These are phyloP conservation scores for Drosophila sp. DNA, from an alignment of 1,140 invertebrate species.

Conservation along the genomic window DNA sequence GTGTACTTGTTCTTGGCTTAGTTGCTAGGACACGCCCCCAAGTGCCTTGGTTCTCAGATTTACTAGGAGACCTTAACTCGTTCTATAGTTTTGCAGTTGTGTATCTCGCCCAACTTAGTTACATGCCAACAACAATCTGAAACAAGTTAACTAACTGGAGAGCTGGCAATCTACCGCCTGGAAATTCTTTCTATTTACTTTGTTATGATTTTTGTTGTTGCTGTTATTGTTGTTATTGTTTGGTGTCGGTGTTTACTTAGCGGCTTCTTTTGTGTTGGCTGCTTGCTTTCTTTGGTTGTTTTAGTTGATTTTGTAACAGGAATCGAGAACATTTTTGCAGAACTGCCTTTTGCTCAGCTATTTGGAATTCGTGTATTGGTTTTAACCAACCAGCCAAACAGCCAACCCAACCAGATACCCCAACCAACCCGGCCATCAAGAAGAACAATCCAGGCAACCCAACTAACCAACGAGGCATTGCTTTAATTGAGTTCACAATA, in stretches of 20 bases:
- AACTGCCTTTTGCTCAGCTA: constrained; percentile 33
- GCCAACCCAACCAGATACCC: neutral
- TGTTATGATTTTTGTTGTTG: constrained; percentile 14
- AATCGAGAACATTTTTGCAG: constrained; percentile 44
- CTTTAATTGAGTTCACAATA: constrained; percentile 60
- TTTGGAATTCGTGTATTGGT: constrained; percentile 36
- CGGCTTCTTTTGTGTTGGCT: constrained; percentile 55
- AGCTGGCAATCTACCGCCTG: constrained; percentile 31
- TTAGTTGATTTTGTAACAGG: constrained; percentile 58
- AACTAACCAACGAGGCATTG: constrained; percentile 44
- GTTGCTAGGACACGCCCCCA: constrained; percentile 30
- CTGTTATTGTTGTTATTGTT: constrained; percentile 24
- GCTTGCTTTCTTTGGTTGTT: constrained; percentile 21
- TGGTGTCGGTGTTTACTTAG: constrained; percentile 55
- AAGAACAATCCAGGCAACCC: constrained; percentile 18
- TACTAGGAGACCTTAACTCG: neutral
- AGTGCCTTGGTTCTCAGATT: too few species aligned
- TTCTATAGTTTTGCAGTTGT: constrained; percentile 25
- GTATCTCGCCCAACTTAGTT: constrained; percentile 36
- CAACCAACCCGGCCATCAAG: constrained; percentile 5
- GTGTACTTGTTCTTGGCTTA: constrained; percentile 10
- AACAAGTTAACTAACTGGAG: constrained; percentile 32
- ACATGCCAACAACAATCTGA: constrained; percentile 34
- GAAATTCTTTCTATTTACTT: constrained; percentile 56
- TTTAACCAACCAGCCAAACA: constrained; percentile 5